Percentiles rank a stretch among this genome's conserved stretches.
phyloP scores from a whole-genome alignment of 2,113 vertebrate genomes.

The Chaenocephalus aceratus region DNA sequence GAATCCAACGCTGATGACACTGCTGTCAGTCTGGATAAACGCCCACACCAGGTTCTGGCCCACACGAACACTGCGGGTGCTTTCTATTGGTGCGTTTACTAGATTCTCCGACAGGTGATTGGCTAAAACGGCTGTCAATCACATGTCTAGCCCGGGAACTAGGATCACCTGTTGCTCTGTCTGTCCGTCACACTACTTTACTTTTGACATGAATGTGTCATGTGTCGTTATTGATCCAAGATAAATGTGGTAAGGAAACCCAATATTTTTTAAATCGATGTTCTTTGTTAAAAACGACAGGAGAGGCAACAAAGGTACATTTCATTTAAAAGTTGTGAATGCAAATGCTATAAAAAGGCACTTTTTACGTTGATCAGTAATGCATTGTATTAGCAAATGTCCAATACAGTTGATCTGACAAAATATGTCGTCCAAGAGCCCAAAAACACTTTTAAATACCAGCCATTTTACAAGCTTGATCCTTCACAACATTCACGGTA shows the following conservation, averaged over 20 bases:
- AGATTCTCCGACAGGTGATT: slow-evolving; percentile 1
- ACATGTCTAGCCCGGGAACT: slow-evolving; percentile 36
- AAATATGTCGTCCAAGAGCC: background rate
- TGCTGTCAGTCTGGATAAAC: slow-evolving; percentile 34
- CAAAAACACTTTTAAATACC: background rate
- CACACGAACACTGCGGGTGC: slow-evolving; percentile 29
- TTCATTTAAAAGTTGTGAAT: background rate
- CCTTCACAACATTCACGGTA: background rate
- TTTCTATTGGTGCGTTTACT: slow-evolving; percentile 29
- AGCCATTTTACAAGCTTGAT: background rate
- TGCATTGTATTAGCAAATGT: background rate
- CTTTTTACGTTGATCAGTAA: background rate
- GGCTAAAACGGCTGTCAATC: slow-evolving; percentile 48
- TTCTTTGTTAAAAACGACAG: background rate
- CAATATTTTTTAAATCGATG: background rate
- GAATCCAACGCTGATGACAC: slow-evolving; percentile 37
- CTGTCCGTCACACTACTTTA: slow-evolving; percentile 16
- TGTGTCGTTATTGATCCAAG: background rate
- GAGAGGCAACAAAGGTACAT: background rate
- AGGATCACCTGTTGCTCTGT: slow-evolving; percentile 76
- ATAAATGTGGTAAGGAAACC: no score
- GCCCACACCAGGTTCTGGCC: slow-evolving; percentile 54
- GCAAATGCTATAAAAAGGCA: background rate
- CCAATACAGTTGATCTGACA: background rate
- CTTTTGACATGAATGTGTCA: background rate